Percentiles rank a stretch among this genome's conserved stretches.
phyloP scores from a whole-genome alignment of 2,113 vertebrate genomes.

The Cervus canadensis region DNA sequence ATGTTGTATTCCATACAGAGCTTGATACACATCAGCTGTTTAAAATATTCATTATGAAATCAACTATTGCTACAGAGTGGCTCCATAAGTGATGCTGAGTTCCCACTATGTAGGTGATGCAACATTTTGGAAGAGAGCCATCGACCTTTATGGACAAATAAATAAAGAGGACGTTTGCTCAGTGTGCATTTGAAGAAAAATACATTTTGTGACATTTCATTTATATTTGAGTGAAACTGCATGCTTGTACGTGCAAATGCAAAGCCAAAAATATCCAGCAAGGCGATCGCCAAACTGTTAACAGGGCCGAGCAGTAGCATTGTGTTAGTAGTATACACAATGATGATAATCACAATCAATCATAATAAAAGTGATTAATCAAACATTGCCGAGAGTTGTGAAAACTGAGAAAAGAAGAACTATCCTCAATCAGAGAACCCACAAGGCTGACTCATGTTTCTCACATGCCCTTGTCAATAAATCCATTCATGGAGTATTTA shows the following conservation, averaged over 20 bases:
- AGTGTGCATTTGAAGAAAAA: background rate
- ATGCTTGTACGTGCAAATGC: background rate
- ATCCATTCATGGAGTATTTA: background rate
- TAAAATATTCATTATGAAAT: background rate
- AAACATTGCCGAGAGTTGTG: background rate
- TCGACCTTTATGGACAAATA: background rate
- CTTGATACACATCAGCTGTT: background rate
- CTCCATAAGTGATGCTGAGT: background rate
- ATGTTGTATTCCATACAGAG: background rate
- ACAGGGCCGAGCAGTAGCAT: background rate
- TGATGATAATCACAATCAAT: background rate
- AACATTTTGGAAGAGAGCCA: background rate
- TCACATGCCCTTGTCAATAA: background rate
- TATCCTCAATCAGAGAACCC: background rate
- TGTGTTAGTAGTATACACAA: background rate
- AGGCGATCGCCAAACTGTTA: background rate
- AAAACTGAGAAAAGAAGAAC: background rate
- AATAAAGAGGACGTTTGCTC: background rate
- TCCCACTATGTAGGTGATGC: background rate
- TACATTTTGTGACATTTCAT: background rate
- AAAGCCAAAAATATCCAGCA: background rate
- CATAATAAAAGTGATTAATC: background rate
- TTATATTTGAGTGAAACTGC: background rate
- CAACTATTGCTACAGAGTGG: background rate
- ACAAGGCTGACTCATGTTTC: background rate